Conservation (phyloP, 2,888 invertebrate genomes). For the Anthrax anthrax region DNA sequence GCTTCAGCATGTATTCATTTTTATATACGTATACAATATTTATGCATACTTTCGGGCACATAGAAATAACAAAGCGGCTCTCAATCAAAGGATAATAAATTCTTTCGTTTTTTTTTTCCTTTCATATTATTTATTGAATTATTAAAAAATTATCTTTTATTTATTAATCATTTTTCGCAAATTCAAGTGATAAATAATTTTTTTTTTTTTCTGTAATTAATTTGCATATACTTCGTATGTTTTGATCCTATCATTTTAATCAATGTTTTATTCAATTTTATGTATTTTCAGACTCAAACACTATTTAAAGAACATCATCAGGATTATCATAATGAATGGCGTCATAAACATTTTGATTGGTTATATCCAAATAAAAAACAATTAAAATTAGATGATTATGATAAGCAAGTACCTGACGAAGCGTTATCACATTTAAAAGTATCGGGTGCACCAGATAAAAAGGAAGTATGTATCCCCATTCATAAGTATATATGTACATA, state of each 20-base stretch:
- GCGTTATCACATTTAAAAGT: neutral
- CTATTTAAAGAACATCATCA: slow-evolving; percentile 4
- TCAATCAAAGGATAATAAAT: too few relatives aligned
- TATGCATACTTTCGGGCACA: too few relatives aligned
- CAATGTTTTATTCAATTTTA: neutral
- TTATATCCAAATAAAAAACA: slow-evolving; percentile 4
- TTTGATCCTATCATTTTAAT: neutral
- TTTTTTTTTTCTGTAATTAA: too few relatives aligned
- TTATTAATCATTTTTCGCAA: too few relatives aligned
- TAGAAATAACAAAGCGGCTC: too few relatives aligned
- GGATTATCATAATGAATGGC: slow-evolving; percentile 4
- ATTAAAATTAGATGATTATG: slow-evolving; percentile 5
- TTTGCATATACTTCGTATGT: too few relatives aligned
- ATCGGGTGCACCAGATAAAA: neutral
- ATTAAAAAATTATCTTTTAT: too few relatives aligned
- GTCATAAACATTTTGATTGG: slow-evolving; percentile 1
- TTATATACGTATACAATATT: too few relatives aligned
- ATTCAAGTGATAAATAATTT: too few relatives aligned
- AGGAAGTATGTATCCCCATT: neutral
- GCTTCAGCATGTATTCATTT: neutral
- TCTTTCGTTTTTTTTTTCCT: too few relatives aligned
- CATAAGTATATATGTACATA: too few relatives aligned
- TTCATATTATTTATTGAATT: too few relatives aligned
- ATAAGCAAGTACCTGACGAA: slow-evolving; percentile 2
- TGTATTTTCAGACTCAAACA: slow-evolving; percentile 4